phyloP scores from a whole-genome alignment of 2,888 invertebrate genomes.

The Rutpela maculata region DNA sequence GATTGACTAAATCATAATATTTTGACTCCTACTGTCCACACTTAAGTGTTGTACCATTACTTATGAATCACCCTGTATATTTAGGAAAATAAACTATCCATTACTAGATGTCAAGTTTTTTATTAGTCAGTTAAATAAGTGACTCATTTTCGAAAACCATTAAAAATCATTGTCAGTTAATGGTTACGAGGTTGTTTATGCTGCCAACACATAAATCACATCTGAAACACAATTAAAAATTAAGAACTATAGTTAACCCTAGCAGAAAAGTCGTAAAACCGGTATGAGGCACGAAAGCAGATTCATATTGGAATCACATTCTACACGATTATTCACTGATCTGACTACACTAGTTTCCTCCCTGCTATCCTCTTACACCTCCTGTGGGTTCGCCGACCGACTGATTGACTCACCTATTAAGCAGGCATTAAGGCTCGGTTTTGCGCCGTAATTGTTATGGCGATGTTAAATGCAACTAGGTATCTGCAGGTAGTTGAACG shows the following conservation, averaged over 20 bases:
- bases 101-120: too few relatives aligned
- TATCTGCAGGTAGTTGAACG: conserved; percentile 12
- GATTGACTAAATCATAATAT: too few relatives aligned
- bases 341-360: conserved; percentile 32
- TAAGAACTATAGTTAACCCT: conserved; percentile 11
- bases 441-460: conserved; percentile 33
- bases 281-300: conserved; percentile 22
- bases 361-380: conserved; percentile 24
- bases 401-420: conserved; percentile 48
- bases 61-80: too few relatives aligned
- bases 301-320: conserved; percentile 28
- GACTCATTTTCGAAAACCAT: neutral
- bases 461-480: conserved; percentile 26
- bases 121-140: neutral
- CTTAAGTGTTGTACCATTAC: too few relatives aligned
- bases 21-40: too few relatives aligned
- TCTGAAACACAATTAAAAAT: conserved; percentile 21
- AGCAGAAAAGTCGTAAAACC: conserved; percentile 9
- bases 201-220: conserved; percentile 32
- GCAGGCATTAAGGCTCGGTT: conserved; percentile 41
- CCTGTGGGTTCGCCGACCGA: conserved; percentile 39
- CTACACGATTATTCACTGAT: conserved; percentile 23
- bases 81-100: too few relatives aligned
- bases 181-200: conserved; percentile 14
- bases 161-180: conserved; percentile 11